Evolutionary conservation across 1,140 invertebrate genomes (phyloP).

Genomic region (Drosophila eugracilis): DNA sequence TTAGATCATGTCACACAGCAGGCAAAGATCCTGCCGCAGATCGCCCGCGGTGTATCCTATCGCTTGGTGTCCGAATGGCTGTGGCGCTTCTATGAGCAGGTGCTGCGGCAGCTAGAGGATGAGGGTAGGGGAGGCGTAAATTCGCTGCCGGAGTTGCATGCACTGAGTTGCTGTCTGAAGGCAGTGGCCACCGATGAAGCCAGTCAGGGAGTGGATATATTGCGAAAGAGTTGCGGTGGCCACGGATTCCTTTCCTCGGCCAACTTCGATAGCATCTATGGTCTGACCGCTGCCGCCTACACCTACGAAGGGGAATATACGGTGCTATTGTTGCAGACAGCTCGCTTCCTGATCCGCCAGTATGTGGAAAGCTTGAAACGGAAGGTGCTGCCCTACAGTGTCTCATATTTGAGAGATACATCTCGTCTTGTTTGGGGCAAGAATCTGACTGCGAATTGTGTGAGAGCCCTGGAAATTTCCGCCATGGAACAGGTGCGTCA

Average conservation of each 20-base stretch:
- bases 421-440: slow-evolving; percentile 48
- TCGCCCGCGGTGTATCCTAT: slow-evolving; percentile 92
- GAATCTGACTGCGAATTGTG: slow-evolving; percentile 40
- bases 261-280: slow-evolving; percentile 93
- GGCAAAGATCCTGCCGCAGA: slow-evolving; percentile 93
- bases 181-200: slow-evolving; percentile 91
- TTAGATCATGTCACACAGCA: slow-evolving; percentile 97
- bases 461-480: slow-evolving; percentile 59
- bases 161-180: slow-evolving; percentile 95
- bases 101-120: slow-evolving; percentile 89
- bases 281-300: slow-evolving; percentile 91
- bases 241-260: slow-evolving; percentile 95
- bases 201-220: slow-evolving; percentile 90
- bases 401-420: slow-evolving; percentile 81
- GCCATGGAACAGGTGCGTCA: slow-evolving; percentile 89
- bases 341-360: slow-evolving; percentile 90
- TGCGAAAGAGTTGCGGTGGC: slow-evolving; percentile 94
- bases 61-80: slow-evolving; percentile 90
- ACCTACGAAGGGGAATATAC: slow-evolving; percentile 99
- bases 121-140: not conserved
- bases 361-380: slow-evolving; percentile 86
- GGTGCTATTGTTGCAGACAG: slow-evolving; percentile 95
- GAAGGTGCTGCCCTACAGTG: slow-evolving; percentile 85
- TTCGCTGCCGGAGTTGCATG: slow-evolving; percentile 93
- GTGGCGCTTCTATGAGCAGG: slow-evolving; percentile 92